Base-by-base conservation (phyloP, 1,140 invertebrate genomes). In the Teleogryllus occipitalis region DNA sequence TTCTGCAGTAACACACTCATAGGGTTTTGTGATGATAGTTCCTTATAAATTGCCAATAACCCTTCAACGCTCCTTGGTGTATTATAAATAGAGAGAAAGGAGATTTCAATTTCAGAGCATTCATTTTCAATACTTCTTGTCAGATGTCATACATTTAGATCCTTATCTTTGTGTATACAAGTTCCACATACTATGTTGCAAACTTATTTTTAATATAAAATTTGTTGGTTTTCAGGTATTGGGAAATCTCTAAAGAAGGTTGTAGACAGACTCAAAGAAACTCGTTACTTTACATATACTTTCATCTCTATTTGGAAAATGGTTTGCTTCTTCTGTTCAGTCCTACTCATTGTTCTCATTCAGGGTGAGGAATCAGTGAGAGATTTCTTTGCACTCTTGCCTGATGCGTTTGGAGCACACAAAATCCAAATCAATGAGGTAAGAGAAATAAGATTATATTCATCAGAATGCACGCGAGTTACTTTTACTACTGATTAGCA, bases 261-360 rank as follows among this genome's bases (percentile, higher is more conserved):
- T 27, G 96, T 96, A 84, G 94, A 97, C 75, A 91, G 94, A 81
- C 86, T 98, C 78, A 91, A 91, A 77, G 85, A 89, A 74, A 95
- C 94, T 0, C 89, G 96, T 78, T 98, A 98, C 84, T 97, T 95
- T 85, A 93, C 90, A 2, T 96, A 97, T 85, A 90, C 96, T 81
- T 95, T 97, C 84, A 90, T 97, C 18, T 96, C 95, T 0, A 83
- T 95, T 0, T 97, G 95, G 95, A 97, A 97, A 86, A 93, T 96
- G 76, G 75, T 96, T 0, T 86, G 92, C 7, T 97, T 97, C 85
- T 89, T 96, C 77, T 88, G 93, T 80, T 90, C 90, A 18, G 91
- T 93, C 54, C 79, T 96, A 7, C 86, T 95, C 7, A 91, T 94
- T 78, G 87, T 94, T 49, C 90, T 92, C 85, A 85, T 93, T n/a